Evolutionary conservation across 2,113 vertebrate species (phyloP).

Genomic region (Rhabdornis inornatus): DNA sequence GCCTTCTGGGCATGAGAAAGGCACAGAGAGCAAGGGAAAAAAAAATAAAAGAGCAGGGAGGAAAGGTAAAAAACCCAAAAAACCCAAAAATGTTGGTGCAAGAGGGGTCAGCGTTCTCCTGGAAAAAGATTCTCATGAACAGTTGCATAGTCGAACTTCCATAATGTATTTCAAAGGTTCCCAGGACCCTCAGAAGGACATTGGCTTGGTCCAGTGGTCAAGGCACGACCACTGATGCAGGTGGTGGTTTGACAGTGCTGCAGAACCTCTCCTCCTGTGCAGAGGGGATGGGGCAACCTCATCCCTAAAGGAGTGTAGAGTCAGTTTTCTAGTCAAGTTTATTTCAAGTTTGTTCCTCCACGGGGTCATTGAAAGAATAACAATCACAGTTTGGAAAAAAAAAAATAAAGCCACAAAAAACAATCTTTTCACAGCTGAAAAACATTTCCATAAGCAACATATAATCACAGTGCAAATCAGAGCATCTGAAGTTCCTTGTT

Average conservation of each 20-base stretch:
- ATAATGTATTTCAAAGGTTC: background rate
- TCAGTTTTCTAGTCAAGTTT: background rate
- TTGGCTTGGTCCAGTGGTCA: too few species aligned
- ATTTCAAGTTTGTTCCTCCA: background rate
- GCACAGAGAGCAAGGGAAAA: background rate
- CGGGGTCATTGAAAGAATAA: background rate
- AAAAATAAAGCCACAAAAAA: rapidly evolving
- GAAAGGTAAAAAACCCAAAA: background rate
- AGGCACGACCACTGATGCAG: background rate
- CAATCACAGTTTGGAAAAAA: background rate
- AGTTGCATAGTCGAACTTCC: background rate
- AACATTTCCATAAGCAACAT: background rate
- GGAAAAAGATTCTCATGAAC: background rate
- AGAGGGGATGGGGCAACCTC: background rate
- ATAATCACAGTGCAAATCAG: background rate
- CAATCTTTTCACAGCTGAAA: background rate
- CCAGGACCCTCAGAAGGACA: background rate
- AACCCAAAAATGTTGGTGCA: background rate
- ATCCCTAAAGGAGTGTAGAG: background rate
- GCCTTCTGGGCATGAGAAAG: background rate
- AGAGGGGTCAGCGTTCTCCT: background rate
- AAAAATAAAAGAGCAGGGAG: background rate
- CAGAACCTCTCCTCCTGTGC: background rate
- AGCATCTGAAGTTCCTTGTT: background rate
- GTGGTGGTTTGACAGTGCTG: background rate